Conservation (phyloP, 2,797 vertebrate genomes). For the Siniperca scherzeri region DNA sequence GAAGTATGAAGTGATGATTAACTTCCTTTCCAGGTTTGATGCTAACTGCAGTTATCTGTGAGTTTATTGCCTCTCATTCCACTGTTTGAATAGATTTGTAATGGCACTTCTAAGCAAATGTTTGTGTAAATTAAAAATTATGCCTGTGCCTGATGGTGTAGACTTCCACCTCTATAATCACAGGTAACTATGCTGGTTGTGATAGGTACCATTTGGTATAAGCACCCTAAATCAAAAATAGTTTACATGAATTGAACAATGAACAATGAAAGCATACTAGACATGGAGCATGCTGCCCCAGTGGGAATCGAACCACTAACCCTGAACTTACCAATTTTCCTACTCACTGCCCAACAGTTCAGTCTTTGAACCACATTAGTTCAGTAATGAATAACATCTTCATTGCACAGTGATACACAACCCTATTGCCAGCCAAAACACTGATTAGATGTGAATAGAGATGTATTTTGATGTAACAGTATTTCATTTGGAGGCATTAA, state of each 20-base stretch:
- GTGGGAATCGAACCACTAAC: neutral
- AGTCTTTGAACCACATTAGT: neutral
- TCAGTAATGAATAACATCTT: neutral
- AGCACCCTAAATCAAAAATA: neutral
- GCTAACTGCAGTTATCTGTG: neutral
- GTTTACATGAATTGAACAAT: too few relatives aligned
- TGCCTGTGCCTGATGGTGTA: neutral
- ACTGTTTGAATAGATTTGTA: neutral
- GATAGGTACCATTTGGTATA: neutral
- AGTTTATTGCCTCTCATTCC: neutral
- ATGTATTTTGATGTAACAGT: neutral
- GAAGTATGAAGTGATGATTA: neutral
- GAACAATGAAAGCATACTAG: neutral
- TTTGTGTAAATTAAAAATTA: neutral
- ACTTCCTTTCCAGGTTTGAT: neutral
- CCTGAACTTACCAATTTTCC: neutral
- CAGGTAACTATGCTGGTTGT: neutral
- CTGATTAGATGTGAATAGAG: neutral
- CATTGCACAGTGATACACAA: neutral
- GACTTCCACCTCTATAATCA: neutral
- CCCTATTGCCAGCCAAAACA: neutral
- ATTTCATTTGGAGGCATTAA: neutral
- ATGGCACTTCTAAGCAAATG: neutral
- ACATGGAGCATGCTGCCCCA: neutral
- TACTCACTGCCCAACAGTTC: neutral